Conservation (phyloP, 2,797 vertebrate species). For the Cynopterus sphinx region DNA sequence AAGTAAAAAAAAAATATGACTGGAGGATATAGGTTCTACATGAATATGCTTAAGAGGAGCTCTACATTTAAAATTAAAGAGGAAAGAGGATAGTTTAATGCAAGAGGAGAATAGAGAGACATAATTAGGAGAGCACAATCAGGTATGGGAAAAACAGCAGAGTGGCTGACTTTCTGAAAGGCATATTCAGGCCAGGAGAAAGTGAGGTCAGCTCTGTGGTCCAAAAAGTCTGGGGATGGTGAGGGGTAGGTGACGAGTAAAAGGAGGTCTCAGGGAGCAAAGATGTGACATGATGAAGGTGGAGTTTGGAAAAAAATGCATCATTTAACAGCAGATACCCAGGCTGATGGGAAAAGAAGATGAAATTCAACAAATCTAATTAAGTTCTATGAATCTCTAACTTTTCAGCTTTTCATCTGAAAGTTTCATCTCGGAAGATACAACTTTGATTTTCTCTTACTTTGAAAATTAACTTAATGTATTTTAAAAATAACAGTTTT, state of each 20-base stretch:
- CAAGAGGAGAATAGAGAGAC: neutral
- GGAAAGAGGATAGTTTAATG: neutral
- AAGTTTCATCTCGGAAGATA: neutral
- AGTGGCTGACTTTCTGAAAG: neutral
- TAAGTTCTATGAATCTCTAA: neutral
- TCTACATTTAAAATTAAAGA: neutral
- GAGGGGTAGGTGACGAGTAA: neutral
- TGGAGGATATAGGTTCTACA: neutral
- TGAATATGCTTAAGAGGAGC: neutral
- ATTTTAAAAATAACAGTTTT: neutral
- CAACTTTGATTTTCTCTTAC: neutral
- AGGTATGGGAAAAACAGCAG: neutral
- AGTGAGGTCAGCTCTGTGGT: fast-evolving
- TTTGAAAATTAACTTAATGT: neutral
- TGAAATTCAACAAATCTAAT: neutral
- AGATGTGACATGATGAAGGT: fast-evolving
- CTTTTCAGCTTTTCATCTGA: neutral
- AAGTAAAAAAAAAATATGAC: neutral
- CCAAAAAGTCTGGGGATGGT: fast-evolving
- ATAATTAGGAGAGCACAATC: neutral
- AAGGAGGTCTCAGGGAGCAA: too few species aligned
- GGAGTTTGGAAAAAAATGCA: neutral
- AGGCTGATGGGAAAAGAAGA: neutral
- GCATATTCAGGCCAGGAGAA: fast-evolving
- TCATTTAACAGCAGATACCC: neutral